Percentiles rank a stretch among this genome's conserved stretches.
These are phyloP conservation scores for Lagopus muta DNA, from an alignment of 2,113 vertebrate species.

Conservation along the genomic window DNA sequence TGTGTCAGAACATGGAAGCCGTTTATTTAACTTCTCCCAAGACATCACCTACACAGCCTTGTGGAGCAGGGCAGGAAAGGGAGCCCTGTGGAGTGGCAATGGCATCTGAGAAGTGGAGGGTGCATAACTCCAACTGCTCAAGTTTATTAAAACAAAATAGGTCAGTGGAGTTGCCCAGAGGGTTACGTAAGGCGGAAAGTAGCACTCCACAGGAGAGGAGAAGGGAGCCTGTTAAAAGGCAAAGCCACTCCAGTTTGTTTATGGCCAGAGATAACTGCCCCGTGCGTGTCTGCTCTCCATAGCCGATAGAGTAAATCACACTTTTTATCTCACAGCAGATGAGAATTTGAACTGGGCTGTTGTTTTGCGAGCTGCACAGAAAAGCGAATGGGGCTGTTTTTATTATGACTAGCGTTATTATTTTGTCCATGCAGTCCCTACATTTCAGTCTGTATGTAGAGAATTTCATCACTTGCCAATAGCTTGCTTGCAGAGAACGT, in stretches of 20 bases:
- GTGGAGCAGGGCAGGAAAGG: slow-evolving; percentile 29
- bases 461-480: slow-evolving; percentile 6
- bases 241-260: slow-evolving; percentile 62
- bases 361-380: slow-evolving; percentile 40
- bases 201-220: slow-evolving; percentile 42
- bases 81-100: slow-evolving; percentile 15
- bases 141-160: slow-evolving; percentile 66
- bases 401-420: slow-evolving; percentile 31
- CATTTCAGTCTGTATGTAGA: background rate
- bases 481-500: background rate
- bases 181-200: slow-evolving; percentile 54
- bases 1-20: slow-evolving; percentile 49
- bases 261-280: slow-evolving; percentile 29
- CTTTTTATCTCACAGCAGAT: slow-evolving; percentile 53
- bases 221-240: slow-evolving; percentile 63
- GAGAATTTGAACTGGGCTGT: slow-evolving; percentile 47
- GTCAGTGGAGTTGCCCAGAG: slow-evolving; percentile 45
- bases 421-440: background rate
- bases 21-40: slow-evolving; percentile 61
- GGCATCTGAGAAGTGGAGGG: background rate
- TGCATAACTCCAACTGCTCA: slow-evolving; percentile 43
- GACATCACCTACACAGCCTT: slow-evolving; percentile 22
- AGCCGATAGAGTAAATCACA: slow-evolving; percentile 57
- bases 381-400: slow-evolving; percentile 38
- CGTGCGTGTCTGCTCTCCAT: slow-evolving; percentile 48